Percentiles rank a stretch among this genome's conserved stretches.
Conservation (phyloP, 2,113 vertebrate genomes). For the Thermophis baileyi region DNA sequence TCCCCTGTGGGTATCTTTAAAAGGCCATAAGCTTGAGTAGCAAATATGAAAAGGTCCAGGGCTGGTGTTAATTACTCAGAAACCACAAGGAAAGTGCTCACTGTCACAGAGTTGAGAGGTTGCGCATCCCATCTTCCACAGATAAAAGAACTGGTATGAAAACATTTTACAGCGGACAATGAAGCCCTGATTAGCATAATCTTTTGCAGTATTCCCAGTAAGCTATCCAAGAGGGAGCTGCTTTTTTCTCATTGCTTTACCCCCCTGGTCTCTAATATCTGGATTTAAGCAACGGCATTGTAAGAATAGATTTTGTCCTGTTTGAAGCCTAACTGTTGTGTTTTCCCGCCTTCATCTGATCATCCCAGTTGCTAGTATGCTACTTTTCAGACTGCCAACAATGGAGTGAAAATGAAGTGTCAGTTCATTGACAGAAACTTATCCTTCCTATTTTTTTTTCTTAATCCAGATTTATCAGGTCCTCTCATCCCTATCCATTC, state of each 20-base stretch:
- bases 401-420: slow-evolving; percentile 84
- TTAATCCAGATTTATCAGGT: slow-evolving; percentile 76
- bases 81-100: slow-evolving; percentile 99
- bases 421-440: slow-evolving; percentile 82
- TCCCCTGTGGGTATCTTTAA: slow-evolving; percentile 96
- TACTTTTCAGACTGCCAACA: slow-evolving; percentile 83
- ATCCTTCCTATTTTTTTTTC: slow-evolving; percentile 76
- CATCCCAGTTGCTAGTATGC: slow-evolving; percentile 84
- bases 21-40: slow-evolving; percentile 99
- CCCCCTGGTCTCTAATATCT: slow-evolving; percentile 76
- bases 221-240: slow-evolving; percentile 91
- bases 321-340: slow-evolving; percentile 85
- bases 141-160: slow-evolving; percentile 99
- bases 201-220: slow-evolving; percentile 98
- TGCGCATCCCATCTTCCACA: slow-evolving; percentile 97
- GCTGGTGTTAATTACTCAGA: slow-evolving; percentile 99
- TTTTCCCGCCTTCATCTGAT: slow-evolving; percentile 97
- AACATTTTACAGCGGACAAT: slow-evolving; percentile 99
- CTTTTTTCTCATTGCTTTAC: slow-evolving; percentile 78
- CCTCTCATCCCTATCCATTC: slow-evolving; percentile 27
- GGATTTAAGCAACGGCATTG: slow-evolving; percentile 84
- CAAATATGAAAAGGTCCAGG: slow-evolving; percentile 96
- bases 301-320: slow-evolving; percentile 88
- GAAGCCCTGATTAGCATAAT: slow-evolving; percentile 98
- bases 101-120: slow-evolving; percentile 98